These are phyloP conservation scores for Atractosteus spatula DNA, from an alignment of 2,113 vertebrate species.

Conservation along the genomic window DNA sequence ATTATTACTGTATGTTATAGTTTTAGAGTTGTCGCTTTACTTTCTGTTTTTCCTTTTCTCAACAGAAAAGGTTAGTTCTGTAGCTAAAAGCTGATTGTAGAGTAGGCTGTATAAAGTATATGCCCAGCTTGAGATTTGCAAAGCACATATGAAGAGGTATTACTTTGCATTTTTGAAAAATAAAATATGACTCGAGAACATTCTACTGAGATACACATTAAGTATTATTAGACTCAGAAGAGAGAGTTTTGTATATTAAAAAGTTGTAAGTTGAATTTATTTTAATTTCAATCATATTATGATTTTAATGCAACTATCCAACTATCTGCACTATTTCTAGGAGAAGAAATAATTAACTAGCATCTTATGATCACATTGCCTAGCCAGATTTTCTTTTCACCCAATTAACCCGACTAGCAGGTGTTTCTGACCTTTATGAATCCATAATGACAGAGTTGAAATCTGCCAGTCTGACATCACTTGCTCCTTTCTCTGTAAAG, in stretches of 20 bases:
- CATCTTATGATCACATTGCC: constrained; percentile 3
- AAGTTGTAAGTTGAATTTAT: background rate
- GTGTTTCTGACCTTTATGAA: constrained; percentile 15
- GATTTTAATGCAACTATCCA: background rate
- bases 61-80: too few relatives aligned
- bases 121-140: too few relatives aligned
- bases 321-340: background rate
- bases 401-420: constrained; percentile 23
- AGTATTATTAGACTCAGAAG: too few relatives aligned
- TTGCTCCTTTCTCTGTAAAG: background rate
- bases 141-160: too few relatives aligned
- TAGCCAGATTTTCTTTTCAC: constrained; percentile 14
- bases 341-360: constrained; percentile 18
- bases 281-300: background rate
- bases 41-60: background rate
- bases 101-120: too few relatives aligned
- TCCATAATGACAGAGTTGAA: background rate
- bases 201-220: background rate
- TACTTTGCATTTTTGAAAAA: too few relatives aligned
- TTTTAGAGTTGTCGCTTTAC: background rate
- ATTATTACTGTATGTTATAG: background rate
- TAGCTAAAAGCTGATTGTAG: too few relatives aligned
- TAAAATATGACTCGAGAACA: background rate
- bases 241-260: background rate
- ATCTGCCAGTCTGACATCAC: constrained; percentile 5